phyloP scores from a whole-genome alignment of 2,888 invertebrate genomes.

The Caenorhabditis sp. region DNA sequence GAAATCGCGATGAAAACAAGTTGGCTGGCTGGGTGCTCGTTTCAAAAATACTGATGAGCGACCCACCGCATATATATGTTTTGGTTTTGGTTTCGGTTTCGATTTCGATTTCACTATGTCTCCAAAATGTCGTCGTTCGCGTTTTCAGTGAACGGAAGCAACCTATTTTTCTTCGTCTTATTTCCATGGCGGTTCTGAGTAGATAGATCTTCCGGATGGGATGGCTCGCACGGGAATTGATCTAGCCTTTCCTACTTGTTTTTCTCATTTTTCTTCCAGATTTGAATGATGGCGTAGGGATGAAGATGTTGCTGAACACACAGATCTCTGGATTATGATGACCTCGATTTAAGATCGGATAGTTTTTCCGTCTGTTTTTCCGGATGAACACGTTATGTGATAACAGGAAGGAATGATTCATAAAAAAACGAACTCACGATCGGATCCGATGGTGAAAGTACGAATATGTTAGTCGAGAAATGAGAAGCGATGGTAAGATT shows the following conservation, averaged over 20 bases:
- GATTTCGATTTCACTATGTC: too few species aligned
- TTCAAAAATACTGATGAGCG: conserved; percentile 40
- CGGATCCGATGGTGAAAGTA: too few species aligned
- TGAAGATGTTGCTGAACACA: not conserved
- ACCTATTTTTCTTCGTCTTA: not conserved
- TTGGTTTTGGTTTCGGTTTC: too few species aligned
- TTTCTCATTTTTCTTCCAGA: not conserved
- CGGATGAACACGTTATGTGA: too few species aligned
- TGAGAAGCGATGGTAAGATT: too few species aligned
- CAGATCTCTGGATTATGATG: not conserved
- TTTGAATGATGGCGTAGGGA: not conserved
- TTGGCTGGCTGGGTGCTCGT: not conserved
- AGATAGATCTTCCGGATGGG: not conserved
- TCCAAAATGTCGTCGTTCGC: conserved; percentile 26
- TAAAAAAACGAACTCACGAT: too few species aligned
- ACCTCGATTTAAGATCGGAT: not conserved
- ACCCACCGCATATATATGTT: conserved; percentile 23
- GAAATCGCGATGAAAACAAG: conserved; percentile 30
- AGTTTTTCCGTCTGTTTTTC: not conserved
- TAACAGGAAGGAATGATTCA: too few species aligned
- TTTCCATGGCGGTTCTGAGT: too few species aligned
- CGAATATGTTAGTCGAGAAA: too few species aligned
- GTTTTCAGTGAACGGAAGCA: too few species aligned
- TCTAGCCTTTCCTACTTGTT: not conserved
- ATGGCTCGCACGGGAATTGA: not conserved